phyloP scores from a whole-genome alignment of 2,888 invertebrate genomes.

The Unio pictorum region DNA sequence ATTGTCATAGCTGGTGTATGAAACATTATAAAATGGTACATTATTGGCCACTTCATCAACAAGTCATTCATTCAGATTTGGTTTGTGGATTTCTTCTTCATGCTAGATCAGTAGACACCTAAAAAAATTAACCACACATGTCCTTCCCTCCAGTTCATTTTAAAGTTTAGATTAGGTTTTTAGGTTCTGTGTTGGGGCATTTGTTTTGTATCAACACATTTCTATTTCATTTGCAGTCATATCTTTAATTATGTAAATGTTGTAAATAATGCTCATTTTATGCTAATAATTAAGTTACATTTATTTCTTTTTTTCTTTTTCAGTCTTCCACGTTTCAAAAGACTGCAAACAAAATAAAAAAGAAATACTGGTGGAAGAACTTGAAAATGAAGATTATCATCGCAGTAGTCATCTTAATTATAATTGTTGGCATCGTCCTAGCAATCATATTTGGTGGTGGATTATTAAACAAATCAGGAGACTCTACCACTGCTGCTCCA shows the following conservation, averaged over 20 bases:
- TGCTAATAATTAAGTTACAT: not conserved
- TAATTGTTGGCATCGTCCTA: slow-evolving; percentile 62
- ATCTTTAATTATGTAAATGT: not conserved
- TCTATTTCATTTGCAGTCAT: not conserved
- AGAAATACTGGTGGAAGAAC: slow-evolving; percentile 71
- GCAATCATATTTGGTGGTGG: slow-evolving; percentile 65
- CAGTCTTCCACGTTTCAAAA: slow-evolving; percentile 67
- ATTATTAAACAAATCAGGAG: slow-evolving; percentile 42
- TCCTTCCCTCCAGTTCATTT: too few relatives aligned
- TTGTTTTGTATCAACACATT: too few relatives aligned
- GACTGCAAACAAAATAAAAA: slow-evolving; percentile 62
- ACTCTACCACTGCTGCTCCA: slow-evolving; percentile 18
- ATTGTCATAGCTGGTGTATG: too few relatives aligned
- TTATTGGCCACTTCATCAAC: too few relatives aligned
- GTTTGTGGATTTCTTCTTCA: too few relatives aligned
- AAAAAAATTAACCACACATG: too few relatives aligned
- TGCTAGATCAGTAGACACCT: too few relatives aligned
- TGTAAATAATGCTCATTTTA: not conserved
- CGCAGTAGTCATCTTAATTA: slow-evolving; percentile 53
- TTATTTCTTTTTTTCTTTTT: slow-evolving; percentile 8
- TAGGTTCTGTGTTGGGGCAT: too few relatives aligned
- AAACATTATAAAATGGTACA: too few relatives aligned
- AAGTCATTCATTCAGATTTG: too few relatives aligned
- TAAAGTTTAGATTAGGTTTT: too few relatives aligned
- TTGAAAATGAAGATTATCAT: slow-evolving; percentile 69